Evolutionary conservation across 2,797 vertebrate genomes (phyloP).

Genomic region (Denticeps clupeoides): DNA sequence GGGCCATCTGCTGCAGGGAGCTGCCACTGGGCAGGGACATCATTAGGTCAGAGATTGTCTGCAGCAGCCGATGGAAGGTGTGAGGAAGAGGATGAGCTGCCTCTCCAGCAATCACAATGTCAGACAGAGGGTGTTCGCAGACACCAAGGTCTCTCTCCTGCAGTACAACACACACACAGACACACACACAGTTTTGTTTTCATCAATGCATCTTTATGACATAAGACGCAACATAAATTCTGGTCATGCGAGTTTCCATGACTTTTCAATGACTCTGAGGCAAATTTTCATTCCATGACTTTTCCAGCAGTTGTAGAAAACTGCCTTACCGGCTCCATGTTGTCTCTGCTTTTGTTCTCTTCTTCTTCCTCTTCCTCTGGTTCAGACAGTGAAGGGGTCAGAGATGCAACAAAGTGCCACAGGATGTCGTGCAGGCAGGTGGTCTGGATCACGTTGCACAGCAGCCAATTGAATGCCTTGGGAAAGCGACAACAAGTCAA

Average conservation of each 20-base stretch:
- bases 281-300: not conserved
- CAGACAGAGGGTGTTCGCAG: conserved; percentile 93
- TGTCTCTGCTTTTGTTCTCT: conserved; percentile 93
- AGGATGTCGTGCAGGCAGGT: conserved; percentile 96
- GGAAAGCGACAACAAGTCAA: not conserved
- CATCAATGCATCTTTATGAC: no score
- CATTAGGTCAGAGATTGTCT: conserved; percentile 98
- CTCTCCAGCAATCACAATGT: conserved; percentile 95
- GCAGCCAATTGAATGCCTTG: conserved; percentile 97
- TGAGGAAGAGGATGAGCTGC: conserved; percentile 94
- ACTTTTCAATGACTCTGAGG: no score
- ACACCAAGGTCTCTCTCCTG: conserved; percentile 94
- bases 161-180: no score
- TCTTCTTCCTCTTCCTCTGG: conserved; percentile 95
- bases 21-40: conserved; percentile 97
- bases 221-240: no score
- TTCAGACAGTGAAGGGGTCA: conserved; percentile 88
- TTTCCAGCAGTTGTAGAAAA: not conserved
- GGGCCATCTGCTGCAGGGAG: conserved; percentile 95
- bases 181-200: no score
- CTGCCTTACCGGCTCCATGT: conserved; percentile 72
- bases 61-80: conserved; percentile 94
- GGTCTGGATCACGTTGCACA: conserved; percentile 98
- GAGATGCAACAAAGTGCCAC: conserved; percentile 97
- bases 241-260: no score